Base-by-base conservation (phyloP, 2,113 vertebrate species). In the Vombatus ursinus region DNA sequence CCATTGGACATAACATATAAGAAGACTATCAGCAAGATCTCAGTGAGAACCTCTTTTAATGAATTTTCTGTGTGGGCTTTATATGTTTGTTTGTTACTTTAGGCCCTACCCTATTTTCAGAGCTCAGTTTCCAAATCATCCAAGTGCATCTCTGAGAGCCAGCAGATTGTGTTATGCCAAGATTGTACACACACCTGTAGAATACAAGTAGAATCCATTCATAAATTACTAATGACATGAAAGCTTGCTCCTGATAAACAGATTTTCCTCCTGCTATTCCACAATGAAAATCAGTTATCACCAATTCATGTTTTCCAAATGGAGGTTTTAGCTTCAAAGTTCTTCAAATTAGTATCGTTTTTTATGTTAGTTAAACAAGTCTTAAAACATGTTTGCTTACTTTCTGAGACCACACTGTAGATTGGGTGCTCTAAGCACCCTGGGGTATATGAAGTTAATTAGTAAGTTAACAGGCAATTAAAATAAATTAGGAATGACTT, bases 101-200 rank as follows among this genome's bases (percentile, higher is more conserved):
- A 44, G 16, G n/a, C 68, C n/a, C 68, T 84, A 44, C 68, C n/a
- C n/a, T 84, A 44, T 23, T 44, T 84, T 44, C 68, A 84, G 68
- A 84, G n/a, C 68, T 8, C n/a, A 23, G 68, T 84, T 84, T 84
- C n/a, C 68, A 84, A 84, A 44, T 84, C n/a, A 44, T 84, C 68
- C 2, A 84, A 84, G 68, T 44, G n/a, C 37, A 84, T 84, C n/a
- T 84, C n/a, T 44, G n/a, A 44, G 19, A 84, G n/a, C 19, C 68
- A 84, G 16, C 68, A 84, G 68, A 52, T 52, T 92, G 84, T 31
- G 5, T 44, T 51, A 90, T 84, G 94, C 31, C 90, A 89, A 8
- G 93, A 89, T 95, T 26, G 93, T 95, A 93, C 89, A 44, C 12
- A 90, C 51, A 57, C 61, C 92, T 49, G 11, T 53, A 93, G 92